Evolutionary conservation across 2,113 vertebrate genomes (phyloP).

Genomic region (rabbit (Oryctolagus cuniculus)): DNA sequence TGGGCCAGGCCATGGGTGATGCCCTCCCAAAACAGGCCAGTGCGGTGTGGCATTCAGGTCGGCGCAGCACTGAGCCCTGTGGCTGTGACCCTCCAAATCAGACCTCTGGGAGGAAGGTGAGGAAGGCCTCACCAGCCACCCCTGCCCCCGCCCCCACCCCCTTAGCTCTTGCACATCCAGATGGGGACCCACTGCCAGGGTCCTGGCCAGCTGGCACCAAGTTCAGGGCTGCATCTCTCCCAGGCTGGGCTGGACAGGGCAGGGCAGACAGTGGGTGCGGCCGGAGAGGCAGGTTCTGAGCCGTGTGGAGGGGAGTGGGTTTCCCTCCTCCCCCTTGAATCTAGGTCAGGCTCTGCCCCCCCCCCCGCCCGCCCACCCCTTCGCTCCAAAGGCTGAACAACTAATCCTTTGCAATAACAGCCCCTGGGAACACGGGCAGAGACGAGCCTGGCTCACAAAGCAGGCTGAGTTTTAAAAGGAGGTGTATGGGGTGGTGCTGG

Average conservation of each 20-base stretch:
- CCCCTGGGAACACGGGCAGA: conserved; percentile 36
- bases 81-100: neutral
- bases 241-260: neutral
- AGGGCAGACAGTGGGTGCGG: neutral
- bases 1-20: neutral
- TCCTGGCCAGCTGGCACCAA: neutral
- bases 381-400: neutral
- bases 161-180: neutral
- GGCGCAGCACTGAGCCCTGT: neutral
- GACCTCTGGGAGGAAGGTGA: neutral
- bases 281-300: neutral
- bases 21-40: neutral
- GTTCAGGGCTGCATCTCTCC: neutral
- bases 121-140: neutral
- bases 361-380: neutral
- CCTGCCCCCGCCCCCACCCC: neutral
- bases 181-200: neutral
- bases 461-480: conserved; percentile 26
- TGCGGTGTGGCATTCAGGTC: neutral
- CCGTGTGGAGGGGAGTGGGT: neutral
- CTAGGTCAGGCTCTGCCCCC: neutral
- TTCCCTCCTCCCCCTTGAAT: neutral
- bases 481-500: neutral
- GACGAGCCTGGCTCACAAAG: conserved; percentile 39
- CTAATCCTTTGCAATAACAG: conserved; percentile 60